Base-by-base conservation (phyloP, 2,797 vertebrate genomes). In the Channallabes apus region DNA sequence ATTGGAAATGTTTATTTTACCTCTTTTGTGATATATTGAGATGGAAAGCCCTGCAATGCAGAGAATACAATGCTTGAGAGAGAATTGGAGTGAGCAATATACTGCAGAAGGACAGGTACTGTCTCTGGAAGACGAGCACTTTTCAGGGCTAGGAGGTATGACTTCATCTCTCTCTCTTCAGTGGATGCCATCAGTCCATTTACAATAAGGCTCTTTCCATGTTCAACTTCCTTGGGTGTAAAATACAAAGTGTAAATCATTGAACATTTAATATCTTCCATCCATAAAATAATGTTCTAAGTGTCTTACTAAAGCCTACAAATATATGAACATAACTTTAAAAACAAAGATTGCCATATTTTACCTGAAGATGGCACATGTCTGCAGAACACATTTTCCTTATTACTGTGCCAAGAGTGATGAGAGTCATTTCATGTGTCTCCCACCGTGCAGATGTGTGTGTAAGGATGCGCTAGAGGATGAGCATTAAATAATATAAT, bases 121-220 rank as follows among this genome's bases (percentile, higher is more conserved):
- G 82, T 86, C 69, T 86, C 86, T 75, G 82, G 86, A 68, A 84
- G 86, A 81, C 27, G 32, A 35, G 82, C 86, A 84, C 86, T 84
- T 84, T 86, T 87, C 51, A 87, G 20, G 15, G 82, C 86, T 38
- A 87, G 54, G 18, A 87, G 78, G n/a, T 87, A 80, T 35, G 86
- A 84, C 38, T 76, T 87, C 22, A 81, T 65, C 11, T 86, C 14
- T 12, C 24, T 58, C 75, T 88, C 76, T 46, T 86, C 81, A 41
- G 61, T 83, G 41, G 76, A 83, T 85, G 65, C 18, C 35, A 12
- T 78, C 41, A 85, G 38, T 29, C 86, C 82, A 41, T 71, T n/a
- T 7, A 73, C 29, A 85, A 79, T 69, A 27, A 27, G 54, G 32
- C 24, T 77, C 64, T 69, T 87, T n/a, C 71, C 86, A 61, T 88